Evolutionary conservation across 1,140 invertebrate genomes (phyloP).

Genomic region (Psix sp.): DNA sequence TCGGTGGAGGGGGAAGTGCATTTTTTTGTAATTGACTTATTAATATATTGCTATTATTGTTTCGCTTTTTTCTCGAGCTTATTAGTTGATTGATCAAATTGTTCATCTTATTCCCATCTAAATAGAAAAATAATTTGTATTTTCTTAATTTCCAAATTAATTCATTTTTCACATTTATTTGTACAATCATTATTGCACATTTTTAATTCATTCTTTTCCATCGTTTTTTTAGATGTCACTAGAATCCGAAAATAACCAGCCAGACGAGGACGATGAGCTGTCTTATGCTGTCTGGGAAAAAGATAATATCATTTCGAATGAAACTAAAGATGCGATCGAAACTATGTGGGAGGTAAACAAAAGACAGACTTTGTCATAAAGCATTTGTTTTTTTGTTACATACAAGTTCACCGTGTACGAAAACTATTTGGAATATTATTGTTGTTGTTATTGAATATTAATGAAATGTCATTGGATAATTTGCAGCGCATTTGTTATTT

Average conservation of each 20-base stretch:
- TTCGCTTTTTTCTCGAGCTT: no score
- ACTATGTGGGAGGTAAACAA: constrained; percentile 72
- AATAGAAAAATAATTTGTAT: no score
- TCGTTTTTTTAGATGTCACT: constrained; percentile 21
- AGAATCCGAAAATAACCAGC: constrained; percentile 27
- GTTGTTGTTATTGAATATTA: not conserved
- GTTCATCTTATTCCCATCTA: no score
- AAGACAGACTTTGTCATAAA: constrained; percentile 1
- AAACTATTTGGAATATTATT: no score
- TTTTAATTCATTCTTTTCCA: not conserved
- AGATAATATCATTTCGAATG: constrained; percentile 63
- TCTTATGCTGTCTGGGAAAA: constrained; percentile 63
- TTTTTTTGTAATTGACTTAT: no score
- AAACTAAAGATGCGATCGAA: constrained; percentile 65
- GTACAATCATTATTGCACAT: not conserved
- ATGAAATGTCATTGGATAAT: not conserved
- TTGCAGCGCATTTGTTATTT: constrained; percentile 1
- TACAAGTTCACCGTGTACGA: not conserved
- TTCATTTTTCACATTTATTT: not conserved
- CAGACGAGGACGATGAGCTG: constrained; percentile 55
- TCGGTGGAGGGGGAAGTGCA: no score
- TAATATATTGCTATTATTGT: no score
- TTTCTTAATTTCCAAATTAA: not conserved
- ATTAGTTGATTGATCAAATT: no score
- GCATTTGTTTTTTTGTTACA: not conserved